phyloP scores from a whole-genome alignment of 2,888 invertebrate species.

The Microdon myrmicae region DNA sequence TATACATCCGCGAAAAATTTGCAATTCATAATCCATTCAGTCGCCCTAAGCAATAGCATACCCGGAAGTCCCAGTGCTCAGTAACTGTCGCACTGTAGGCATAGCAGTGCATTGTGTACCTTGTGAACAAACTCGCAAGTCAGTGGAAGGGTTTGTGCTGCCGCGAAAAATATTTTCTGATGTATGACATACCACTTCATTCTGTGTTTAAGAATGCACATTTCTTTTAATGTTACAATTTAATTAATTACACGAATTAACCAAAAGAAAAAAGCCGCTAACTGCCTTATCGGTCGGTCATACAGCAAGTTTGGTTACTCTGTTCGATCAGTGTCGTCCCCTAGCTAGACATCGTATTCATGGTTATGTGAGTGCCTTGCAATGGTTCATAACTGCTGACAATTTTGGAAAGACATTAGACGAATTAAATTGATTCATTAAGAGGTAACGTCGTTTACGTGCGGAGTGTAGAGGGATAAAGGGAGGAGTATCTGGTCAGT shows the following conservation, averaged over 20 bases:
- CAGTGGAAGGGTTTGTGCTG: no score
- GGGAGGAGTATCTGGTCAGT: slow-evolving; percentile 35
- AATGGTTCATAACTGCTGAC: slow-evolving; percentile 25
- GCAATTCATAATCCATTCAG: no score
- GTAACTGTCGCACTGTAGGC: no score
- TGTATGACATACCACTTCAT: background rate
- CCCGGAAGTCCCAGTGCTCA: no score
- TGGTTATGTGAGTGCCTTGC: slow-evolving; percentile 35
- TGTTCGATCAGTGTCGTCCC: slow-evolving; percentile 3
- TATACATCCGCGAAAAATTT: no score
- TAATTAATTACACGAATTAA: slow-evolving; percentile 20
- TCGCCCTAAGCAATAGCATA: no score
- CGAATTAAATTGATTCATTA: slow-evolving; percentile 49
- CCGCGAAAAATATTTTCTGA: no score
- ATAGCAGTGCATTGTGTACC: no score
- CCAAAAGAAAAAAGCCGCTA: slow-evolving; percentile 5
- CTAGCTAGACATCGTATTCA: slow-evolving; percentile 16
- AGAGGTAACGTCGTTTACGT: no score
- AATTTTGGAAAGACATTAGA: slow-evolving; percentile 30
- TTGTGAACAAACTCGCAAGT: no score
- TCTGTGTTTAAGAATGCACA: slow-evolving; percentile 1
- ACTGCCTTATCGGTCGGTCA: slow-evolving; percentile 2
- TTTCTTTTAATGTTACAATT: slow-evolving; percentile 25
- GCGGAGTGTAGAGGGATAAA: slow-evolving; percentile 15
- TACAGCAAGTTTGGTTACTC: background rate